Evolutionary conservation across 2,113 vertebrate genomes (phyloP).

Genomic region (Spheniscus mendiculus): DNA sequence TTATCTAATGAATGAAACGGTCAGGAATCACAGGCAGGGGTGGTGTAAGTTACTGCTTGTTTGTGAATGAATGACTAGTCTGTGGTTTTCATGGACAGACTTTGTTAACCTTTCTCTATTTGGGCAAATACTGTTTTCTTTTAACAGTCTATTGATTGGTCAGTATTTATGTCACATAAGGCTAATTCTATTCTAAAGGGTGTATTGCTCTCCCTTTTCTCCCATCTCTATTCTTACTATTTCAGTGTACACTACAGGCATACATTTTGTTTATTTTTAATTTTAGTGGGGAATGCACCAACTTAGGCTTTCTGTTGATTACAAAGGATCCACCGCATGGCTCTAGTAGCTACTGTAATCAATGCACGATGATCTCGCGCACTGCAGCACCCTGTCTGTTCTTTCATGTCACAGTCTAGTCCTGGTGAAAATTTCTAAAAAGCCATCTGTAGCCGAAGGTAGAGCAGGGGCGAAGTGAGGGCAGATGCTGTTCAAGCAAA

Average conservation of each 20-base stretch:
- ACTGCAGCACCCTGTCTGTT: neutral
- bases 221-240: neutral
- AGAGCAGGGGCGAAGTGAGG: neutral
- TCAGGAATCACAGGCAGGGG: neutral
- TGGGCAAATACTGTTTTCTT: neutral
- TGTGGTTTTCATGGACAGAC: neutral
- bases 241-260: neutral
- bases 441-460: neutral
- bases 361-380: neutral
- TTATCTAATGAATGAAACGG: neutral
- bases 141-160: neutral
- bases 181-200: neutral
- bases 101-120: neutral
- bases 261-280: neutral
- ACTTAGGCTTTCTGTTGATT: neutral
- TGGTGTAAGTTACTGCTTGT: neutral
- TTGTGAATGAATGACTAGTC: neutral
- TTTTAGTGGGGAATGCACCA: neutral
- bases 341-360: neutral
- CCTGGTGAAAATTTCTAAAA: neutral
- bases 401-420: neutral
- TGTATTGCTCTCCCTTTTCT: neutral
- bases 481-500: neutral
- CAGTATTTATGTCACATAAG: neutral
- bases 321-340: neutral